Evolutionary conservation across 2,888 invertebrate species (phyloP), one percentile per base, ranked within the genome.

Genomic region (Lasioglossum calceatum): DNA sequence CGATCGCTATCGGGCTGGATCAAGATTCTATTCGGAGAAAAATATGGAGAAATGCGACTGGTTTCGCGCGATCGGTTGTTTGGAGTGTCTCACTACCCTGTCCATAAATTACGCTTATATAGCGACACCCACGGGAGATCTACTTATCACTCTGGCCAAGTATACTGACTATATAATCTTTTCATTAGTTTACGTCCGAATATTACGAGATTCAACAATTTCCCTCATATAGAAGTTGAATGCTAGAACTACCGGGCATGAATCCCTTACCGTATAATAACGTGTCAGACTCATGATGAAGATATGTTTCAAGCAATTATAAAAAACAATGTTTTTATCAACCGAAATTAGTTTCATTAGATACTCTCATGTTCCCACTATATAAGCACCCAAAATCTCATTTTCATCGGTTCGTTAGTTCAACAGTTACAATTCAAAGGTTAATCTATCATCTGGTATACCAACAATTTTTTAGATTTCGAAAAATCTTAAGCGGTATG

Each of bases 81-180:
- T 92, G 19, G 84, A 91, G 71, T 86, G 74, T 76, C 90, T 92
- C 74, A 91, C 91, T n/a, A 92, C 88, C 10, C 84, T 92, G 78
- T 91, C 92, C 42, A 84, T 92, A 75, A 92, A 92, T 83, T 92
- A 92, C 72, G 89, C 89, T 14, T 92, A 92, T 77, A 88, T 92
- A 78, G 92, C 92, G 36, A 92, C 92, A 85, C 91, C 92, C 73
- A 89, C 87, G 27, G 92, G 92, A 61, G 92, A 92, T 80, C 85
- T 92, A 23, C 91, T 92, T 42, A 78, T 92, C 77, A 81, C 79
- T 85, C 85, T 92, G 76, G 87, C 92, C 82, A 91, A 88, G 92
- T 92, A 82, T 7, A 72, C 74, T 47, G 14, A 61, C 61, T 67
- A 58, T n/a, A 75, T 54, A 32, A 80, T 78, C 58, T 76, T 79